These are phyloP conservation scores for Antennarius striatus DNA, from an alignment of 2,113 vertebrate genomes.

Conservation along the genomic window DNA sequence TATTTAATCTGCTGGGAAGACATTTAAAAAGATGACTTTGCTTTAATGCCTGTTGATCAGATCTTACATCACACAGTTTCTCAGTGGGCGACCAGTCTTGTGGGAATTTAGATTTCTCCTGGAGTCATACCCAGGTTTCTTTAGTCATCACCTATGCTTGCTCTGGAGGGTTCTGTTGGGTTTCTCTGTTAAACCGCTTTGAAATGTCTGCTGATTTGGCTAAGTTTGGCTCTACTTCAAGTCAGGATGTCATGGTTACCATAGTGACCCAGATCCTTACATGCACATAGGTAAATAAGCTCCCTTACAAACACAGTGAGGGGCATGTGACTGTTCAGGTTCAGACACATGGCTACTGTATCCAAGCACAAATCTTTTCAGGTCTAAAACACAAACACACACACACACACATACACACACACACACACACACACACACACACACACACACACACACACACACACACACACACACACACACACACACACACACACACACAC, in stretches of 20 bases:
- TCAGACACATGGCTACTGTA: slow-evolving; percentile 5
- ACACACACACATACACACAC: slow-evolving; percentile 76
- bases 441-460: slow-evolving; percentile 62
- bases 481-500: slow-evolving; percentile 51
- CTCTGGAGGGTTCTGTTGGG: no score
- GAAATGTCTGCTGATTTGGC: no score
- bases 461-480: slow-evolving; percentile 78
- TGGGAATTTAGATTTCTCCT: no score
- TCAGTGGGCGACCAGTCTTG: no score
- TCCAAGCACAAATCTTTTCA: no score
- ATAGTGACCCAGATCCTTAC: slow-evolving; percentile 51
- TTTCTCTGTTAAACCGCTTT: no score
- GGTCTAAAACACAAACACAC: slow-evolving; percentile 36
- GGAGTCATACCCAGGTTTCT: no score
- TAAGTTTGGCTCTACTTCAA: background rate
- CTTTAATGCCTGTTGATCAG: no score
- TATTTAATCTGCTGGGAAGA: no score
- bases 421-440: slow-evolving; percentile 65
- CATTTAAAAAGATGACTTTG: no score
- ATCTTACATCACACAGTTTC: no score
- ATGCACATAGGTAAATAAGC: slow-evolving; percentile 6
- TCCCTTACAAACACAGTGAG: slow-evolving; percentile 2
- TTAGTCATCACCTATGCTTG: no score
- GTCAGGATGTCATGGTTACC: slow-evolving; percentile 14
- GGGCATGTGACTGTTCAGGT: background rate